Evolutionary conservation across 2,797 vertebrate species (phyloP).

Genomic region (Pseudochirops corinnae): DNA sequence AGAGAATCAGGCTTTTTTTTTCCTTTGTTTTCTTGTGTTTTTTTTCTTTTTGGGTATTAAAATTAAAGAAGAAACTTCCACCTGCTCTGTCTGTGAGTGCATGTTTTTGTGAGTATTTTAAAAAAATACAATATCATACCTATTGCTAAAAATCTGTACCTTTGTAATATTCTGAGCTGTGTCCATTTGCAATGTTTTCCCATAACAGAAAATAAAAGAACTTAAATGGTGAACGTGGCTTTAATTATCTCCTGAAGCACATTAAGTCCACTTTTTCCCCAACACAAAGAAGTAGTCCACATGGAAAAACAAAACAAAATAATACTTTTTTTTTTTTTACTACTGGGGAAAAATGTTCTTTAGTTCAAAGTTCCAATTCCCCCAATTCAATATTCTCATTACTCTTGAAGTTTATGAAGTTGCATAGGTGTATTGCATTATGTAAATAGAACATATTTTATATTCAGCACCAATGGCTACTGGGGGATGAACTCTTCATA

Average conservation of each 20-base stretch:
- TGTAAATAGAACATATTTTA: neutral
- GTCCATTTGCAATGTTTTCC: conserved; percentile 47
- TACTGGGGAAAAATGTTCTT: conserved; percentile 49
- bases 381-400: conserved; percentile 50
- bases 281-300: neutral
- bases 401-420: conserved; percentile 23
- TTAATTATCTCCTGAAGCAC: conserved; percentile 32
- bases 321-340: neutral
- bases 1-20: too few species aligned
- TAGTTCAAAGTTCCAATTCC: conserved; percentile 54
- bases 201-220: conserved; percentile 4
- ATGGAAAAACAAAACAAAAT: neutral
- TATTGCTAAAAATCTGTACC: conserved; percentile 27
- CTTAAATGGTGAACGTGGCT: conserved; percentile 34
- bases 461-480: neutral
- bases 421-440: neutral
- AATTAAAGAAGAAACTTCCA: conserved; percentile 30
- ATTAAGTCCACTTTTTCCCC: neutral
- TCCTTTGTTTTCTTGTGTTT: too few species aligned
- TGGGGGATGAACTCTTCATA: neutral
- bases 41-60: neutral
- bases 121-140: conserved; percentile 21
- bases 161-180: conserved; percentile 40
- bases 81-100: neutral
- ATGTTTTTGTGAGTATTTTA: neutral